Conservation (phyloP, 2,797 vertebrate genomes). For the Cyprinodon diabolis region DNA sequence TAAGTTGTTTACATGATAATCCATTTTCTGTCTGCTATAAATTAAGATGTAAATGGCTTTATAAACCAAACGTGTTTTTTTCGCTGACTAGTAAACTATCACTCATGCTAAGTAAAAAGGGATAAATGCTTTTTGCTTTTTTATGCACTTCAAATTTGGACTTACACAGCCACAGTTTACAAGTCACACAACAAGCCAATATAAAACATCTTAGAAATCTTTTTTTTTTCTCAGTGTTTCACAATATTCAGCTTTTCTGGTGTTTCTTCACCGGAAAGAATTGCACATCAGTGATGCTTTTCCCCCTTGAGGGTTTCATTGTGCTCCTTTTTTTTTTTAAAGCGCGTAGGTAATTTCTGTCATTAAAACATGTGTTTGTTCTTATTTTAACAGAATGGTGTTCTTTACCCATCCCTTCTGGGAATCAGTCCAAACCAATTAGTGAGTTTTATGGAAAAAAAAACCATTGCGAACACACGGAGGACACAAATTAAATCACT, state of each 20-base stretch:
- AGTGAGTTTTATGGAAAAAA: background rate
- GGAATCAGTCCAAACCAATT: constrained; percentile 2
- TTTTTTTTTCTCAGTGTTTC: background rate
- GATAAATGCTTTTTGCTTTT: background rate
- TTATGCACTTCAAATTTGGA: background rate
- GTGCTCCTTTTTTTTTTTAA: background rate
- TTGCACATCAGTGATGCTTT: background rate
- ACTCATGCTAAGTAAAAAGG: background rate
- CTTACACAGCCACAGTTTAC: background rate
- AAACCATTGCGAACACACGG: background rate
- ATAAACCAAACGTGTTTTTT: background rate
- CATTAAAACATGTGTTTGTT: background rate
- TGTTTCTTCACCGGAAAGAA: background rate
- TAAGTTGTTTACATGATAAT: background rate
- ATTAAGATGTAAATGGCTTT: constrained; percentile 8
- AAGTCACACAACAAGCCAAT: background rate
- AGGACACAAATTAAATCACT: background rate
- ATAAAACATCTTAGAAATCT: background rate
- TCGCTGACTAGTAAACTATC: background rate
- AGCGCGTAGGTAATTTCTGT: background rate
- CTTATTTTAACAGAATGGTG: background rate
- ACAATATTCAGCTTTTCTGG: background rate
- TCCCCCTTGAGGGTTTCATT: background rate
- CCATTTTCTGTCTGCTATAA: background rate
- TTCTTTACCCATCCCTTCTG: background rate